Evolutionary conservation across 1,140 invertebrate genomes (phyloP).

Genomic region (Protaetia brevitarsis): DNA sequence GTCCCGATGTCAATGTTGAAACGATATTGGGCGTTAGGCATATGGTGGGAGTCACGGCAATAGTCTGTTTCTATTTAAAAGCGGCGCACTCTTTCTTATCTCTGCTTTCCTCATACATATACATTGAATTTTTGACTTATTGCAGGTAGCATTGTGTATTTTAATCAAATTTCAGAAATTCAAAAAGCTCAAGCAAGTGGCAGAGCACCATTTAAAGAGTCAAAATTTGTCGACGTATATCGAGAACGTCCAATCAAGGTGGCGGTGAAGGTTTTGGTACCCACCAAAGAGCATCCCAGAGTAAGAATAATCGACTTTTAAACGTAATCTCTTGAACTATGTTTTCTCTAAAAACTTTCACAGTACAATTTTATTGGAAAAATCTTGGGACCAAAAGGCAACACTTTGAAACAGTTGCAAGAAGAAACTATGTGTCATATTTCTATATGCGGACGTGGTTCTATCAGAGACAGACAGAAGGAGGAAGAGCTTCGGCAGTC

Average conservation of each 20-base stretch:
- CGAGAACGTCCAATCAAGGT: conserved; percentile 79
- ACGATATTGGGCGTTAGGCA: too few relatives aligned
- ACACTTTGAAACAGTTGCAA: conserved; percentile 83
- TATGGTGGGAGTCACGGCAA: too few relatives aligned
- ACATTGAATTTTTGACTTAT: too few relatives aligned
- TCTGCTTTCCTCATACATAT: too few relatives aligned
- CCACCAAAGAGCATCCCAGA: conserved; percentile 78
- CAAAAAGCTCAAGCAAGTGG: conserved; percentile 33
- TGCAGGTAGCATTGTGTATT: too few relatives aligned
- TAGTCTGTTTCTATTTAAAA: too few relatives aligned
- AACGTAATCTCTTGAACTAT: too few relatives aligned
- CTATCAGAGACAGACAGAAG: conserved; percentile 87
- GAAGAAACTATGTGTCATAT: conserved; percentile 92
- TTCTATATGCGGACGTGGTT: conserved; percentile 84
- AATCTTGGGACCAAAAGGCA: conserved; percentile 85
- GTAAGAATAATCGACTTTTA: too few relatives aligned
- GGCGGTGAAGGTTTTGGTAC: conserved; percentile 73
- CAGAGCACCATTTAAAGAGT: conserved; percentile 29
- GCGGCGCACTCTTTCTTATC: too few relatives aligned
- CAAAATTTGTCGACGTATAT: conserved; percentile 66
- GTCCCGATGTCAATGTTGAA: too few relatives aligned
- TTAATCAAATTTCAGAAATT: conserved; percentile 37
- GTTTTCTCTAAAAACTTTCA: too few relatives aligned
- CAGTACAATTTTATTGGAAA: conserved; percentile 94
- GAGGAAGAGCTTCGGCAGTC: conserved; percentile 82